phyloP scores from a whole-genome alignment of 2,113 vertebrate species.

The Antechinus stuartii region DNA sequence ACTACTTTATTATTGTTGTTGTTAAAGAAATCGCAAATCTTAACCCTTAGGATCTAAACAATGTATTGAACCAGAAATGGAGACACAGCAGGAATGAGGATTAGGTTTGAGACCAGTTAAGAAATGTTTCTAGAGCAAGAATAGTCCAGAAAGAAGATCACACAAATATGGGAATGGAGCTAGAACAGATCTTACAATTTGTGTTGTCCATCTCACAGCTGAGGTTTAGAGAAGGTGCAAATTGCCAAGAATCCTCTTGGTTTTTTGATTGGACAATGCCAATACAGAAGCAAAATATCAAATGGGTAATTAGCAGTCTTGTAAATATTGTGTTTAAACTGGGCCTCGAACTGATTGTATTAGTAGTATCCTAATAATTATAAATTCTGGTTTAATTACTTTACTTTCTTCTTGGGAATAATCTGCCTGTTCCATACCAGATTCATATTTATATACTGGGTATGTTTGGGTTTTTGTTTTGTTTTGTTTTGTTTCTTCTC shows the following conservation, averaged over 20 bases:
- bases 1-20: background rate
- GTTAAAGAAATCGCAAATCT: background rate
- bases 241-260: background rate
- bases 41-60: background rate
- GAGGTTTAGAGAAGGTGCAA: background rate
- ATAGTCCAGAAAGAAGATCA: background rate
- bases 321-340: background rate
- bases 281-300: background rate
- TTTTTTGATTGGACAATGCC: background rate
- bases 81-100: background rate
- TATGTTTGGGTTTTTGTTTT: too few species aligned
- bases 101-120: background rate
- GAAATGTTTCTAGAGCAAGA: background rate
- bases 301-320: background rate
- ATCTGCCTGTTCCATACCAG: background rate
- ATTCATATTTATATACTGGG: background rate
- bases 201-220: background rate
- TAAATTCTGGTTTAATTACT: background rate
- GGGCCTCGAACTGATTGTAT: background rate
- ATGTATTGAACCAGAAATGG: background rate
- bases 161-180: background rate
- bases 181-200: background rate
- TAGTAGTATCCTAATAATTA: background rate
- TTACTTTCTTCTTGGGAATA: background rate
- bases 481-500: background rate